A percentile compares a stretch with the other conserved stretches of the same genome.
These are phyloP conservation scores for Nemotelus pantherinus DNA, from an alignment of 2,888 invertebrate genomes.

Conservation along the genomic window DNA sequence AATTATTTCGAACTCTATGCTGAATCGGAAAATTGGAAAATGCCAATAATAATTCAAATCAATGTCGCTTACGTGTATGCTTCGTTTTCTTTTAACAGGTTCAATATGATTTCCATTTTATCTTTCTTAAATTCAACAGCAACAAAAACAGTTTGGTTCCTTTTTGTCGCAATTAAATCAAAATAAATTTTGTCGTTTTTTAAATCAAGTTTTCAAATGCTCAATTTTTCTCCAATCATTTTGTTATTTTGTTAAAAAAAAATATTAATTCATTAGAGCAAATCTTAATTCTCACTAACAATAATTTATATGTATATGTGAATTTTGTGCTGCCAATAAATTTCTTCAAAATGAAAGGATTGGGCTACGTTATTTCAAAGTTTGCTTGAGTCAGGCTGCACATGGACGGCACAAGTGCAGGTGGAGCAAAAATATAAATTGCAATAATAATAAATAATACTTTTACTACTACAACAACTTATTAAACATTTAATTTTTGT, in stretches of 20 bases:
- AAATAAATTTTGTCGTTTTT: conserved; percentile 24
- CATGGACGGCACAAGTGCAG: conserved; percentile 81
- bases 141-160: background rate
- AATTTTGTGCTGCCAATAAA: conserved; percentile 51
- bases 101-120: conserved; percentile 11
- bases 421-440: conserved; percentile 60
- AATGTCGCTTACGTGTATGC: conserved; percentile 2
- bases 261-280: conserved; percentile 25
- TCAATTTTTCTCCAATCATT: conserved; percentile 10
- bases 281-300: conserved; percentile 42
- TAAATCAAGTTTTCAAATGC: conserved; percentile 8
- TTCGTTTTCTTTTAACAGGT: conserved; percentile 21
- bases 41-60: background rate
- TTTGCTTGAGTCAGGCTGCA: conserved; percentile 84
- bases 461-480: background rate
- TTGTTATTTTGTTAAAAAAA: conserved; percentile 2
- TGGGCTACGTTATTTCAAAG: conserved; percentile 88
- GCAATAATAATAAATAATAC: conserved; percentile 17
- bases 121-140: background rate
- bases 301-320: conserved; percentile 46
- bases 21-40: conserved; percentile 7
- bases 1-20: background rate
- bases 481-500: conserved; percentile 40
- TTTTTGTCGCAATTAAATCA: conserved; percentile 20
- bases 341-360: conserved; percentile 71